phyloP scores from a whole-genome alignment of 2,113 vertebrate genomes.

The Cricetomys ansorgei region DNA sequence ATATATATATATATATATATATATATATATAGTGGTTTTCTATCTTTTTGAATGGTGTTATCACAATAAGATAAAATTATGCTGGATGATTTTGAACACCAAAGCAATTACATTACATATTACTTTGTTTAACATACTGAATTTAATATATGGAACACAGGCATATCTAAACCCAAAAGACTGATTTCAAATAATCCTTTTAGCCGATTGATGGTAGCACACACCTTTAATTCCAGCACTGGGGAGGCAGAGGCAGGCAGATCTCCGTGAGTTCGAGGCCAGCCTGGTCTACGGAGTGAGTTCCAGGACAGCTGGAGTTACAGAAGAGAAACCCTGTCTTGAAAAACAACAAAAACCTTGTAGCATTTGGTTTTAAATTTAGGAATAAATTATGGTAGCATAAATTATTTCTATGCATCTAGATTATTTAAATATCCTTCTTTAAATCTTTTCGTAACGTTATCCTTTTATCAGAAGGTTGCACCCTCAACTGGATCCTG shows the following conservation, averaged over 20 bases:
- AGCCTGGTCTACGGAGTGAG: too few relatives aligned
- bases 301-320: too few relatives aligned
- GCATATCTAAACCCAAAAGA: conserved; percentile 3
- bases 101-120: not conserved
- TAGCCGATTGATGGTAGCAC: too few relatives aligned
- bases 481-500: conserved; percentile 55
- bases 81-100: not conserved
- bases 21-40: not conserved
- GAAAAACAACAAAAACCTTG: too few relatives aligned
- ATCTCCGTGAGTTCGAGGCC: too few relatives aligned
- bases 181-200: not conserved
- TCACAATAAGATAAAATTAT: not conserved
- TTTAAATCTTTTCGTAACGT: conserved; percentile 64
- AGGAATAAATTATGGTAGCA: not conserved
- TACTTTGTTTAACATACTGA: not conserved
- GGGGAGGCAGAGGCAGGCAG: too few relatives aligned
- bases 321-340: too few relatives aligned
- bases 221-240: too few relatives aligned
- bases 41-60: not conserved
- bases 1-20: too few relatives aligned
- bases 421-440: conserved; percentile 45
- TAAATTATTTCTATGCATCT: conserved; percentile 33
- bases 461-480: conserved; percentile 57
- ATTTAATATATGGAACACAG: not conserved
- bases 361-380: conserved; percentile 22